Base-by-base conservation (phyloP, 2,797 vertebrate species). In the Xerus rutilus region DNA sequence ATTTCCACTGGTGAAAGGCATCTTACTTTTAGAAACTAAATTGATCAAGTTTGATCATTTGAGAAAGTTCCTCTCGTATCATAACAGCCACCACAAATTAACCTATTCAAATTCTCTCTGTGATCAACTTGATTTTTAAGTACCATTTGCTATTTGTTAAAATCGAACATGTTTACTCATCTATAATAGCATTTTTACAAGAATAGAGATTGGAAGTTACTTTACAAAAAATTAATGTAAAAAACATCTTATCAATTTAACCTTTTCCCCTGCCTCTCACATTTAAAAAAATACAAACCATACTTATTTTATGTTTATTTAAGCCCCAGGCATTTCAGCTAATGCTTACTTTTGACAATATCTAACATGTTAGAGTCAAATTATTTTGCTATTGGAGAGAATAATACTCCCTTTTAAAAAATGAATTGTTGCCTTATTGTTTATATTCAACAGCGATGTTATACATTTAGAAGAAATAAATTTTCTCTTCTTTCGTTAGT, bases 401-500 rank as follows among this genome's bases (percentile, higher is more conserved):
- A 96, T 21, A 76, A 32, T 89, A 47, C 35, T 91, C 47, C 13
- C 20, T 30, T 1, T 62, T 96, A n/a, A 72, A 92, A 77, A 96
- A 96, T 97, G 94, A 92, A 94, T 95, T 89, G 65, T 87, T 96
- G 83, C 87, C 67, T 57, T 32, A 92, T 95, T 94, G 89, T 96
- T 70, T 54, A n/a, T 91, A 89, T 93, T 96, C 90, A 96, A 54
- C n/a, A 93, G 84, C 59, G 79, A 91, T 95, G 74, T 96, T 97
- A 96, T 70, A 97, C 88, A 86, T 97, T 96, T 94, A 90, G 93
- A 97, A 97, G 88, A 97, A 98, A 97, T 82, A 97, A 96, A 88
- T 97, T 93, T 97, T 98, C 91, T 89, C 91, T 97, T 87, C 86
- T 96, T 96, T 98, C 97, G 89, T 98, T 94, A 97, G 91, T 94